Evolutionary conservation across 2,113 vertebrate species (phyloP).

Genomic region (Ciconia maguari): DNA sequence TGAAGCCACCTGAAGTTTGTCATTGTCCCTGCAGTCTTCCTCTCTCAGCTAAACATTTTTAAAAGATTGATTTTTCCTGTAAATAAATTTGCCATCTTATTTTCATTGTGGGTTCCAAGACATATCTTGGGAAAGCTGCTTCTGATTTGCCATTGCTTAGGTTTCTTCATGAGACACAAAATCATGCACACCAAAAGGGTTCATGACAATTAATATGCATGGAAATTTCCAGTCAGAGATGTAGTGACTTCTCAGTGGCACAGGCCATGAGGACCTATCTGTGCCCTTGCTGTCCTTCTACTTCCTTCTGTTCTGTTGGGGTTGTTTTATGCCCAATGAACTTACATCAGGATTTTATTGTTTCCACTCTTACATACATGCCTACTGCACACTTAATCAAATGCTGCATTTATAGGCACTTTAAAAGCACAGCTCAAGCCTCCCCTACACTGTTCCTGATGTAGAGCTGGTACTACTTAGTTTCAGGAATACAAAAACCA

Average conservation of each 20-base stretch:
- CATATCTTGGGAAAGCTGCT: not conserved
- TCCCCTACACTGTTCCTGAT: not conserved
- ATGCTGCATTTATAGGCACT: not conserved
- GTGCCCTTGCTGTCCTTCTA: not conserved
- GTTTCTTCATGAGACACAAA: not conserved
- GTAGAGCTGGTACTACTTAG: not conserved
- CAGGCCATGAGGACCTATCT: not conserved
- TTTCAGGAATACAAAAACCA: conserved; percentile 13
- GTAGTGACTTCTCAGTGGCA: not conserved
- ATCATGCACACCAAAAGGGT: not conserved
- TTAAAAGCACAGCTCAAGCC: not conserved
- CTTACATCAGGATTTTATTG: not conserved
- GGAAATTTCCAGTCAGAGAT: not conserved
- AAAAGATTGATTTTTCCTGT: not conserved
- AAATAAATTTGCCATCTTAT: not conserved
- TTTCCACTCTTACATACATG: not conserved
- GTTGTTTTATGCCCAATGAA: not conserved
- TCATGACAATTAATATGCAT: not conserved
- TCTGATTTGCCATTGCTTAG: not conserved
- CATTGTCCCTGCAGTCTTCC: not conserved
- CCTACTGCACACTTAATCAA: not conserved
- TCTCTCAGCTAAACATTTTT: not conserved
- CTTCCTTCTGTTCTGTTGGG: not conserved
- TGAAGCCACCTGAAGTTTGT: not conserved
- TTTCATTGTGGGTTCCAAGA: not conserved